Evolutionary conservation across 1,140 invertebrate genomes (phyloP), one percentile per base, ranked within the genome.

Genomic region (Kradibia gibbosae): DNA sequence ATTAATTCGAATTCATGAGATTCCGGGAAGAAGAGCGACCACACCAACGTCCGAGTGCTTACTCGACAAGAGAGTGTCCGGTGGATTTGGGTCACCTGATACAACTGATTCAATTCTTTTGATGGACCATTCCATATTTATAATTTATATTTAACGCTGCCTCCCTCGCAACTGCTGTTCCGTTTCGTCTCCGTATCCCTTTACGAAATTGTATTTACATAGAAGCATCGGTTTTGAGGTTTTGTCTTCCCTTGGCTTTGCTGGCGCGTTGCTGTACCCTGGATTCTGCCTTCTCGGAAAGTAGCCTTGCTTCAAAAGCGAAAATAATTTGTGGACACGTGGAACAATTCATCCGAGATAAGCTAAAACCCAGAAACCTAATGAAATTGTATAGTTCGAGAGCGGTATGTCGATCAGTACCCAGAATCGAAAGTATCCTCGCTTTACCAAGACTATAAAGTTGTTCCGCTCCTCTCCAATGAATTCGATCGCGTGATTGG

Each of bases 1-100:
- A 3, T 34, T 65, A 75, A 72, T 82, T 67, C 62, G 78, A 60
- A 78, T 82, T 82, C 80, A 73, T 78, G 74, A 78, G 80, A 82
- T 82, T 77, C 80, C 73, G 45, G 34, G 60, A 60, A 67, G 72
- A 75, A 50, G 65, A 76, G 28, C 71, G 34, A 25, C 22, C 1
- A 17, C 62, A 0, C 48, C 17, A 13, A 17, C 71, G 57, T 55
- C 72, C 79, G 79, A 81, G 70, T 81, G 42, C 70, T 81, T 34
- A 65, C 80, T 67, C 31, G 70, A 28, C 65, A 67, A 34, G 48
- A 72, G 75, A 36, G 65, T 50, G 39, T 28, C 53, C 55, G 80
- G 50, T 53, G 65, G 78, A 82, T 82, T 53, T 82, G 45, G 80
- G 80, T 78, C 80, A 55, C 2, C 75, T 57, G 73, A 76, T 71